Conservation (phyloP, 2,113 vertebrate genomes). For the Myotis yumanensis region DNA sequence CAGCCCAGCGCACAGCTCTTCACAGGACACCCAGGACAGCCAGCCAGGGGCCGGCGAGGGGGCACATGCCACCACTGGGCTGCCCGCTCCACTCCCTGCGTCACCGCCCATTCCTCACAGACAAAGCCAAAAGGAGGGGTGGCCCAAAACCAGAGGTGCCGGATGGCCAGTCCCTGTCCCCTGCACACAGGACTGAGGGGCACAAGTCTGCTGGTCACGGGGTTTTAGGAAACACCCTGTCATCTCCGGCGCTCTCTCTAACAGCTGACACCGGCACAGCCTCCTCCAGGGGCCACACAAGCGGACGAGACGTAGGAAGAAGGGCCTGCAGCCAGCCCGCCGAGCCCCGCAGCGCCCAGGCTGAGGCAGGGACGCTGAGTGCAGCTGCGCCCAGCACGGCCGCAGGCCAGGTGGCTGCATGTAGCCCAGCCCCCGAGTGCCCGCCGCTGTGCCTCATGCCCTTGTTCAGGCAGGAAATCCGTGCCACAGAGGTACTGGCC, state of each 20-base stretch:
- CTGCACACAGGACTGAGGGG: neutral
- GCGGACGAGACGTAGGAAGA: fast-evolving
- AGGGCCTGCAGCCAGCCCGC: fast-evolving
- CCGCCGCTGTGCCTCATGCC: fast-evolving
- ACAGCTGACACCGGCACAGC: too few relatives aligned
- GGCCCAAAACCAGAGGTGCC: neutral
- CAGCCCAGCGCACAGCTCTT: fast-evolving
- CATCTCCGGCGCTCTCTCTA: fast-evolving
- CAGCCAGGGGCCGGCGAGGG: neutral
- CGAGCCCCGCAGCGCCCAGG: neutral
- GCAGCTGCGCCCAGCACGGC: neutral
- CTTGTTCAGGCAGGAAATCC: neutral
- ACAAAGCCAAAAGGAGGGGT: neutral
- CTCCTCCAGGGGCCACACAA: too few relatives aligned
- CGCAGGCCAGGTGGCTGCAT: neutral
- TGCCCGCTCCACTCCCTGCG: neutral
- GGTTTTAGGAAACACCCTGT: fast-evolving
- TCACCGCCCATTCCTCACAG: neutral
- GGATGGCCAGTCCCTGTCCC: neutral
- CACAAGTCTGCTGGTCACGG: fast-evolving
- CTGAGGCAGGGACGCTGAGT: neutral
- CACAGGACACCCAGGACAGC: too few relatives aligned
- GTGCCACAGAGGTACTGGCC: neutral
- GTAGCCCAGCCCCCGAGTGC: neutral
- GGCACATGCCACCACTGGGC: neutral